A percentile compares a stretch with the other conserved stretches of the same genome.
Evolutionary conservation across 2,113 vertebrate genomes (phyloP).

Genomic region (Fregetta grallaria): DNA sequence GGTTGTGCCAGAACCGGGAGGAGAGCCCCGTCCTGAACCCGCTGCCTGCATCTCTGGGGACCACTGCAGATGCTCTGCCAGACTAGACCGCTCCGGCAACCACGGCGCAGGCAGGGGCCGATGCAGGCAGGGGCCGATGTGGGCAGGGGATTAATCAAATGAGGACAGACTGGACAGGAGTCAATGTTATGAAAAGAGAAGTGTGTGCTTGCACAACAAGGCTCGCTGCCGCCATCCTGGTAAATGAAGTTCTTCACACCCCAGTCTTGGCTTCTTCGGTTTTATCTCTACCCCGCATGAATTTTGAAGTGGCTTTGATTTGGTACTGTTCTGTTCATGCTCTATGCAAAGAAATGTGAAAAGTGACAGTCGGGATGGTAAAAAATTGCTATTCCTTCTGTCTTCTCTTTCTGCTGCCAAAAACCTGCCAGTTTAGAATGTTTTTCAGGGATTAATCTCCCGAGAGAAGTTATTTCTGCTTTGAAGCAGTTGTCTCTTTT

Average conservation of each 20-base stretch:
- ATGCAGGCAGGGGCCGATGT: neutral
- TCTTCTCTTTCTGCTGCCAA: neutral
- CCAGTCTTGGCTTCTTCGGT: too few relatives aligned
- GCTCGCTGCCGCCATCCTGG: neutral
- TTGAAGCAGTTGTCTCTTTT: neutral
- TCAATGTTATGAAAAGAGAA: neutral
- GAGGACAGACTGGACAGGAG: neutral
- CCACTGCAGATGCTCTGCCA: neutral
- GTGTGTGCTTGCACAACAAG: rapidly evolving
- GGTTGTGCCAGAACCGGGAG: neutral
- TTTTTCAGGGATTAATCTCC: neutral
- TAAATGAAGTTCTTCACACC: neutral
- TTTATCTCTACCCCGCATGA: neutral
- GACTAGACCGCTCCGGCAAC: neutral
- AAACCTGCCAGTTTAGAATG: neutral
- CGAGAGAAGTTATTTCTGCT: neutral
- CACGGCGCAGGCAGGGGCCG: neutral
- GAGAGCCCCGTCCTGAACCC: neutral
- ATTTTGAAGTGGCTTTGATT: neutral
- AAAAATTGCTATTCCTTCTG: neutral
- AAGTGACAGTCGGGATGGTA: neutral
- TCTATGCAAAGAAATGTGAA: neutral
- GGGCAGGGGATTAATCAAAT: neutral
- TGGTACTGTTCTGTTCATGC: neutral
- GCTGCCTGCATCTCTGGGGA: neutral